Percentiles rank a stretch among this genome's conserved stretches.
These are phyloP conservation scores for Stegastes partitus DNA, from an alignment of 2,113 vertebrate species.

Conservation along the genomic window DNA sequence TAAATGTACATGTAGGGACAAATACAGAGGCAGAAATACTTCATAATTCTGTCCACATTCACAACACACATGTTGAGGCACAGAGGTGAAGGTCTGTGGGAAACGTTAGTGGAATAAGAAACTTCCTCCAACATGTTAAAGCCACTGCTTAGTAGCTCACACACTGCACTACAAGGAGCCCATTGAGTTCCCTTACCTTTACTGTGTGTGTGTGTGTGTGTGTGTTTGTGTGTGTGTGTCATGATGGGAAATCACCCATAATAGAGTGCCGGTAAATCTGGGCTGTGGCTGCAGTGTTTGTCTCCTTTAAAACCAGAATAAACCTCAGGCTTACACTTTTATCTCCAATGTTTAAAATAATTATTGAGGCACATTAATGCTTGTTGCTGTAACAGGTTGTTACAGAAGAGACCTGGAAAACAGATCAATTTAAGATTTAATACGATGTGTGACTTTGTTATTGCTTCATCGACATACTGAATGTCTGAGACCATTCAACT, in stretches of 20 bases:
- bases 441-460: too few species aligned
- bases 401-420: too few species aligned
- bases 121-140: slow-evolving; percentile 40
- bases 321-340: neutral
- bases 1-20: neutral
- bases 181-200: slow-evolving; percentile 25
- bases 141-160: slow-evolving; percentile 16
- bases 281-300: neutral
- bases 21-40: too few species aligned
- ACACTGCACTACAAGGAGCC: slow-evolving; percentile 32
- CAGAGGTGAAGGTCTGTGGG: slow-evolving; percentile 42
- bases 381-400: too few species aligned
- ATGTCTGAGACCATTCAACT: too few species aligned
- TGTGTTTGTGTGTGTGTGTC: slow-evolving; percentile 6
- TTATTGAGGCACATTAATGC: too few species aligned
- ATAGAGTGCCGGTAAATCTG: slow-evolving; percentile 23
- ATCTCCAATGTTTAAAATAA: neutral
- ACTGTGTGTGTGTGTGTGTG: slow-evolving; percentile 17
- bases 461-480: too few species aligned
- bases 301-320: neutral
- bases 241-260: slow-evolving; percentile 6
- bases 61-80: neutral
- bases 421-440: too few species aligned
- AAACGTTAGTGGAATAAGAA: slow-evolving; percentile 47
- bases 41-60: too few species aligned